Base-by-base conservation (phyloP, 2,113 vertebrate genomes). In the Elephas maximus region DNA sequence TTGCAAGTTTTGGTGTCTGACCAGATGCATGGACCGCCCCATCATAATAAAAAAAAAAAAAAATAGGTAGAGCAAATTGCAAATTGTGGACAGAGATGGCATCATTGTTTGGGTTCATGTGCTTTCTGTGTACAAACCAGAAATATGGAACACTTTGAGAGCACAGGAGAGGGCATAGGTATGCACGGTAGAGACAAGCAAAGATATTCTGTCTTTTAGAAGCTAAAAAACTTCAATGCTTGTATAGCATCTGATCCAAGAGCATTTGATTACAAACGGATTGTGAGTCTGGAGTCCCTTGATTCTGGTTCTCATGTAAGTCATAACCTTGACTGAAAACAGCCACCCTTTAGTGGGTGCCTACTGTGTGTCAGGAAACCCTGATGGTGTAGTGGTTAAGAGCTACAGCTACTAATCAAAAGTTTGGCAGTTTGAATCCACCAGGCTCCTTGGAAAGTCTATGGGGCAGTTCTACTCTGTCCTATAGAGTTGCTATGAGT, bases 51-150 rank as follows among this genome's bases (percentile, higher is more conserved):
- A n/a, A n/a, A n/a, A n/a, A n/a, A n/a, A n/a, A n/a, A n/a, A n/a
- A n/a, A 78, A 94, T 94, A 96, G 94, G 95, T 97, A 98, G 88
- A 97, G 74, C 97, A 97, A 96, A 79, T 63, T 79, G 41, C 57
- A 97, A 84, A 89, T 69, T 91, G 26, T 90, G 81, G 84, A 62
- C 86, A 73, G 94, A 96, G 53, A 86, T 63, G n/a, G 20, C 73
- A 0, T 0, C 53, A 51, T 90, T 37, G 71, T 97, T 71, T 91
- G 73, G n/a, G 30, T 78, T 4, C 18, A 5, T 15, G 0, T 83
- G 57, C 74, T 76, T 48, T n/a, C 78, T 71, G 78, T 84, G 81
- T 57, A 67, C n/a, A 57, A 87, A 53, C 69, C 18, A 85, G 60
- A 90, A 93, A 78, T 26, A 21, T 45, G 51, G 71, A 62, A 8